A percentile compares a stretch with the other conserved stretches of the same genome.
These are phyloP conservation scores for Vesta saturnalis DNA, from an alignment of 2,888 invertebrate genomes.

Conservation along the genomic window DNA sequence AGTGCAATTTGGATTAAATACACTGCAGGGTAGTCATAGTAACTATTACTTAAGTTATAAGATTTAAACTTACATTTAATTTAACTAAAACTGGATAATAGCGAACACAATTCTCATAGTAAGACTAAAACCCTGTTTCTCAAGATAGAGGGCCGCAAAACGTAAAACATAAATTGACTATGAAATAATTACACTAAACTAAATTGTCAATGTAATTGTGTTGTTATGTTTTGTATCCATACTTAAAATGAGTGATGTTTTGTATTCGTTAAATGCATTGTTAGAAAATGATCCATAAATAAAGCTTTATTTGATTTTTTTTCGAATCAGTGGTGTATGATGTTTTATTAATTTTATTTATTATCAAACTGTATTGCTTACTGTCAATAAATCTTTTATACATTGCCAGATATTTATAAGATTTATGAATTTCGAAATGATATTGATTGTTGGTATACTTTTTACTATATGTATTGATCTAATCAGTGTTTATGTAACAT, in stretches of 20 bases:
- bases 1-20: conserved; percentile 50
- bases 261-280: conserved; percentile 2
- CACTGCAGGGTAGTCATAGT: not conserved
- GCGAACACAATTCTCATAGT: too few species aligned
- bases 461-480: too few species aligned
- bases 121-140: too few species aligned
- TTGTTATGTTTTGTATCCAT: not conserved
- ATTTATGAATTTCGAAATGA: not conserved
- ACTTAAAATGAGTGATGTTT: not conserved
- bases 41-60: not conserved
- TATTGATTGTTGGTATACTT: not conserved
- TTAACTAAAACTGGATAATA: too few species aligned
- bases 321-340: not conserved
- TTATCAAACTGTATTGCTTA: not conserved
- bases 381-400: not conserved
- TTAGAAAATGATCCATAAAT: not conserved
- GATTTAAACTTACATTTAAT: not conserved
- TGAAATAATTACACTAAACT: not conserved
- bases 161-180: too few species aligned
- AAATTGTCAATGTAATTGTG: not conserved
- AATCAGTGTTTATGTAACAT: too few species aligned
- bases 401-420: not conserved
- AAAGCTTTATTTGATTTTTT: conserved; percentile 8
- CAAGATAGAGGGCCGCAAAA: too few species aligned
- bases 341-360: conserved; percentile 4